Percentiles rank a stretch among this genome's conserved stretches.
These are phyloP conservation scores for Autographa pulchrina DNA, from an alignment of 2,888 invertebrate genomes.

Conservation along the genomic window DNA sequence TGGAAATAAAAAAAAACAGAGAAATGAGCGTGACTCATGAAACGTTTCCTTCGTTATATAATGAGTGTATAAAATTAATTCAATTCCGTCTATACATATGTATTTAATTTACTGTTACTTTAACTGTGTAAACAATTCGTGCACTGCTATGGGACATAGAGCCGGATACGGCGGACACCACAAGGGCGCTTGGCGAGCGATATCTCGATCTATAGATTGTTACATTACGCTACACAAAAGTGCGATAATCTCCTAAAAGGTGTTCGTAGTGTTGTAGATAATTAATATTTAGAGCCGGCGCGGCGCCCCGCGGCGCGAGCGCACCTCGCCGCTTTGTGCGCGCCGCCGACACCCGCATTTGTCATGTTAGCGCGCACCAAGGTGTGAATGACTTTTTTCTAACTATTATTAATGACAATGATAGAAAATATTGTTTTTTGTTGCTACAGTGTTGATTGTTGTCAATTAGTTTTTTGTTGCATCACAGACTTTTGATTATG, in stretches of 20 bases:
- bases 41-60: not conserved
- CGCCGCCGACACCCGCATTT: conserved; percentile 83
- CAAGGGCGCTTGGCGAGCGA: conserved; percentile 63
- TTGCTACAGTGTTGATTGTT: conserved; percentile 86
- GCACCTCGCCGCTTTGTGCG: conserved; percentile 77
- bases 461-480: conserved; percentile 88
- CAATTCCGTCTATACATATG: not conserved
- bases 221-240: conserved; percentile 78
- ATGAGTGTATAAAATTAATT: not conserved
- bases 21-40: not conserved
- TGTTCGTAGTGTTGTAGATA: conserved; percentile 86
- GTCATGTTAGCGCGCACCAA: conserved; percentile 88
- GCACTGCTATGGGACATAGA: not conserved
- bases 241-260: conserved; percentile 88
- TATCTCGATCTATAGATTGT: conserved; percentile 83
- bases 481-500: conserved; percentile 78
- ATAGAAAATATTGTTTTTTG: conserved; percentile 88
- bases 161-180: conserved; percentile 43
- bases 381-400: conserved; percentile 89
- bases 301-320: conserved; percentile 84
- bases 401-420: conserved; percentile 88
- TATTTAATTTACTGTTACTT: conserved; percentile 9
- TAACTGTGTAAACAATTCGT: conserved; percentile 28
- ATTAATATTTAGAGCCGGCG: conserved; percentile 86
- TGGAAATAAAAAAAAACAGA: not conserved